Conservation (phyloP, 2,113 vertebrate genomes). For the Clarias macrocephalus region DNA sequence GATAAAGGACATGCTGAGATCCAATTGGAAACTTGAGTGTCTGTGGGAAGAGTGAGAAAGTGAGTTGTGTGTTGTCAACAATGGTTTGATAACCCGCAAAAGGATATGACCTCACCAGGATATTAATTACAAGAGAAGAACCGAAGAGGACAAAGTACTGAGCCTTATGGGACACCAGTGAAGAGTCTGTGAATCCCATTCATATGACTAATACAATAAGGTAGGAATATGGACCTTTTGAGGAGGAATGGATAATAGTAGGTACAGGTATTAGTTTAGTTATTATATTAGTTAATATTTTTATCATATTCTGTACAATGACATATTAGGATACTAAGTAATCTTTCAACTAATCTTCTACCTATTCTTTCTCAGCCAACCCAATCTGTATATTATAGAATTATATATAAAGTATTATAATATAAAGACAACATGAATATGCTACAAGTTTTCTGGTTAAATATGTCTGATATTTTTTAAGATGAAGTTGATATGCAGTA, state of each 20-base stretch:
- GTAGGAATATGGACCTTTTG: not conserved
- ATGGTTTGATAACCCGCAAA: too few species aligned
- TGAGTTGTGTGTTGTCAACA: too few species aligned
- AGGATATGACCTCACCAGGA: too few species aligned
- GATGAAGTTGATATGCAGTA: not conserved
- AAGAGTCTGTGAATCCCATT: too few species aligned
- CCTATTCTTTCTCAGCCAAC: not conserved
- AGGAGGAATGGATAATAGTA: not conserved
- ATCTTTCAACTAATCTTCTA: not conserved
- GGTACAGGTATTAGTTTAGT: not conserved
- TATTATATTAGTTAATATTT: not conserved
- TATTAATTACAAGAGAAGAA: too few species aligned
- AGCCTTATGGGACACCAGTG: too few species aligned
- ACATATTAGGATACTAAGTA: not conserved
- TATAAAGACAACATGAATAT: too few species aligned
- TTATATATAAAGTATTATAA: not conserved
- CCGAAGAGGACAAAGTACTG: too few species aligned
- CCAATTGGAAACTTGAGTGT: too few species aligned
- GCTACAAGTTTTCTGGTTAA: not conserved
- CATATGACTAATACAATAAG: too few species aligned
- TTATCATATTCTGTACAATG: not conserved
- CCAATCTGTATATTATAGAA: not conserved
- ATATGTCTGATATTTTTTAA: not conserved
- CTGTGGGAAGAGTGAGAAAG: too few species aligned
- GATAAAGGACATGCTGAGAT: too few species aligned